These are phyloP conservation scores for Mastigias papua DNA, from an alignment of 30 jellyfish, hydroid and myxozoan species.

Conservation along the genomic window DNA sequence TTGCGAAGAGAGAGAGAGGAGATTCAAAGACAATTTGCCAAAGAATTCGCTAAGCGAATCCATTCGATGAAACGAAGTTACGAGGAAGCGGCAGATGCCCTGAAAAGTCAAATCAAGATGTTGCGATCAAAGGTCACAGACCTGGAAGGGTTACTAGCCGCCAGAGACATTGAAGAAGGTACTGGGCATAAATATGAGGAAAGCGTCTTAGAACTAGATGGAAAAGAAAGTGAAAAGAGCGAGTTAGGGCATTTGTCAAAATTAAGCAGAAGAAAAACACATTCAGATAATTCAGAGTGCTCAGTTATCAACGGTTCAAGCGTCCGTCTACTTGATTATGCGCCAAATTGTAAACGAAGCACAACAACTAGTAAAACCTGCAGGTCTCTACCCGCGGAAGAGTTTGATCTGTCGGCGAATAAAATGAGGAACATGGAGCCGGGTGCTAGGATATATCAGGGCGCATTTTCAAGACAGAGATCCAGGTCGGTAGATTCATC, in stretches of 20 bases:
- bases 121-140: constrained; percentile 53
- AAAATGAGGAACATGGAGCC: constrained; percentile 13
- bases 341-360: constrained; percentile 26
- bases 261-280: not conserved
- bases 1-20: constrained; percentile 67
- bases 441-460: constrained; percentile 12
- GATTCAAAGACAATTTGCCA: constrained; percentile 79
- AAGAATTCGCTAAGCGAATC: constrained; percentile 86
- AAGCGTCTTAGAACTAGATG: not conserved
- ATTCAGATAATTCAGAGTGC: not conserved
- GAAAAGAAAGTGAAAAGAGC: not conserved
- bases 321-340: constrained; percentile 51
- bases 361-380: constrained; percentile 19
- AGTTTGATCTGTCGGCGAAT: constrained; percentile 13
- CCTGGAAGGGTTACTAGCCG: constrained; percentile 21
- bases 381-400: constrained; percentile 32
- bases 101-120: constrained; percentile 64
- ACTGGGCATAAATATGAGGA: not conserved
- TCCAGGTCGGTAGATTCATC: constrained; percentile 28
- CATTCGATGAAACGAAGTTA: constrained; percentile 75
- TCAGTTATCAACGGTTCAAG: not conserved
- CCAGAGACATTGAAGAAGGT: not conserved
- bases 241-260: not conserved
- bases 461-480: constrained; percentile 55
- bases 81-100: constrained; percentile 89